phyloP scores from a whole-genome alignment of 2,113 vertebrate species.

The Motacilla tschutschensis region DNA sequence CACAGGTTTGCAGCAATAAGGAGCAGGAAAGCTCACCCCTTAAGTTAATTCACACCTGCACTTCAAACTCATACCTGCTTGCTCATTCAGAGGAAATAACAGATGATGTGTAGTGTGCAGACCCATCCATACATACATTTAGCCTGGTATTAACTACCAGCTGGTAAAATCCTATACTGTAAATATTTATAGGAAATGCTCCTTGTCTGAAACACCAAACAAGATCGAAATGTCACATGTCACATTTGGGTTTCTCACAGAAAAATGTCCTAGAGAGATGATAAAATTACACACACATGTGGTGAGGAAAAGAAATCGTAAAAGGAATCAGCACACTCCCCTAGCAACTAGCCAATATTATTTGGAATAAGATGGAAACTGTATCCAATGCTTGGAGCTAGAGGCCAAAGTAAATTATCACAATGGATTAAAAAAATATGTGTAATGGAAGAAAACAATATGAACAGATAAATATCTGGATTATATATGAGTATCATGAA shows the following conservation, averaged over 20 bases:
- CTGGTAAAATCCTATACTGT: slow-evolving; percentile 20
- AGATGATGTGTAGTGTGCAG: neutral
- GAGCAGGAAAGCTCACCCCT: neutral
- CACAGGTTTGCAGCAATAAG: neutral
- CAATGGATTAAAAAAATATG: slow-evolving; percentile 20
- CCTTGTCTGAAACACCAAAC: slow-evolving; percentile 37
- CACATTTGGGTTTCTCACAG: slow-evolving; percentile 1
- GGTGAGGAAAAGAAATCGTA: neutral
- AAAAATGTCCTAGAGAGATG: slow-evolving; percentile 37
- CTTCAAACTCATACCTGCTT: neutral
- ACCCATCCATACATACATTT: neutral
- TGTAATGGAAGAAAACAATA: slow-evolving; percentile 27
- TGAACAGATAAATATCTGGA: neutral
- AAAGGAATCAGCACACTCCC: slow-evolving; percentile 22
- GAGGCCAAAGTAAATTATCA: slow-evolving; percentile 49
- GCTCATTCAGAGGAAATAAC: neutral
- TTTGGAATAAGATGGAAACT: slow-evolving; percentile 30
- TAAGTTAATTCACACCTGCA: neutral
- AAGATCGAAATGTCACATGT: slow-evolving; percentile 10
- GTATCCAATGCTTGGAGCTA: neutral
- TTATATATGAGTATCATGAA: neutral
- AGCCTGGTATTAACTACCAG: neutral
- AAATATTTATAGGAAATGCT: slow-evolving; percentile 60
- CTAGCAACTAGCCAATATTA: slow-evolving; percentile 52
- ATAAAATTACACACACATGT: slow-evolving; percentile 53